These are phyloP conservation scores for Phrynocephalus vlangalii DNA, from an alignment of 2,797 vertebrate species.

Conservation along the genomic window DNA sequence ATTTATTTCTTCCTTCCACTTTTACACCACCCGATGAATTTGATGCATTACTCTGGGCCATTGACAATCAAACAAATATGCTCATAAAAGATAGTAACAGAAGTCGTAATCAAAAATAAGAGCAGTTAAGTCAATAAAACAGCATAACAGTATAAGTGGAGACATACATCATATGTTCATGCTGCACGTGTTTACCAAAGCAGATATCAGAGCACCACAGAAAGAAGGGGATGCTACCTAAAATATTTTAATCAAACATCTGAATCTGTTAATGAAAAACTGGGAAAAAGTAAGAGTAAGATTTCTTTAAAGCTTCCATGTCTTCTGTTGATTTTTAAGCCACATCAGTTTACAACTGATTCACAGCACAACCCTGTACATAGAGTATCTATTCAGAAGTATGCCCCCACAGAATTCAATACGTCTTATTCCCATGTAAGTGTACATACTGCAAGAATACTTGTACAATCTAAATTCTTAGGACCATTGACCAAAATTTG, in stretches of 20 bases:
- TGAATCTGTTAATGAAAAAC: constrained; percentile 1
- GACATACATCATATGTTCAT: not conserved
- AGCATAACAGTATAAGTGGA: not conserved
- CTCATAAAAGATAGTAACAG: not conserved
- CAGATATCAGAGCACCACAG: not conserved
- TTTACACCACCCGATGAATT: too few species aligned
- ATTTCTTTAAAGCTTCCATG: not conserved
- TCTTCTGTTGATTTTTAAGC: not conserved
- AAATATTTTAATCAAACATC: not conserved
- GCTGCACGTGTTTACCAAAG: not conserved
- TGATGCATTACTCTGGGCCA: too few species aligned
- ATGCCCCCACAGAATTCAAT: not conserved
- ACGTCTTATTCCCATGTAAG: not conserved
- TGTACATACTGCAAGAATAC: not conserved
- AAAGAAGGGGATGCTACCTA: not conserved
- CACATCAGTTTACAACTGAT: not conserved
- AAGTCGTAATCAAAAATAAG: too few species aligned
- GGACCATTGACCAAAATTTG: not conserved
- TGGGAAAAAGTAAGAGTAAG: not conserved
- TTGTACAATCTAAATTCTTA: not conserved
- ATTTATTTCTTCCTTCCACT: too few species aligned
- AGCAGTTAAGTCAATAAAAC: too few species aligned
- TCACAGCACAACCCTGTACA: not conserved
- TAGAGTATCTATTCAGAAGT: not conserved
- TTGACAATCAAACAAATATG: too few species aligned